Percentiles rank a stretch among this genome's conserved stretches.
These are phyloP conservation scores for Xenotilapia leptura DNA, from an alignment of 2,113 vertebrate genomes.

Conservation along the genomic window DNA sequence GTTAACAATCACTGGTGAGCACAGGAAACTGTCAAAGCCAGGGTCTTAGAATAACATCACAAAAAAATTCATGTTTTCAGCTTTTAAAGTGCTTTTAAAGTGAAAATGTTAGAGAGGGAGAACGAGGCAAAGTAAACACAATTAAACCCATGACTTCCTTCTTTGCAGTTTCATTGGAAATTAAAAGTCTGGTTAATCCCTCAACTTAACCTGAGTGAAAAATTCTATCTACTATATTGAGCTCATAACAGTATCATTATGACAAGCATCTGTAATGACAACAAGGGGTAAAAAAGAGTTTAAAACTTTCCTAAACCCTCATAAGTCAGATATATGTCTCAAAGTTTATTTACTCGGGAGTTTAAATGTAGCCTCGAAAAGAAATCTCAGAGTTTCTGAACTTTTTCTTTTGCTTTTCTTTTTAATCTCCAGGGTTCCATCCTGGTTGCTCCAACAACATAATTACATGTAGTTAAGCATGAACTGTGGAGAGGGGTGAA, in stretches of 20 bases:
- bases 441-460: conserved; percentile 69
- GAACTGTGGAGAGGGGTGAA: conserved; percentile 26
- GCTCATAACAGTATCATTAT: not conserved
- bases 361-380: conserved; percentile 22
- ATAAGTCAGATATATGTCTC: not conserved
- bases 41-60: conserved; percentile 49
- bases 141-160: conserved; percentile 52
- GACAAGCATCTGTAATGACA: not conserved
- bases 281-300: not conserved
- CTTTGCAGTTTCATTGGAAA: conserved; percentile 37
- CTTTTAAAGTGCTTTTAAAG: conserved; percentile 52
- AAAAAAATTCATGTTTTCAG: conserved; percentile 26
- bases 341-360: not conserved
- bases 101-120: conserved; percentile 20
- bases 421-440: conserved; percentile 43
- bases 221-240: not conserved
- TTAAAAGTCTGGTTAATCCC: not conserved
- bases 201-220: not conserved
- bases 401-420: conserved; percentile 17
- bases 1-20: conserved; percentile 49
- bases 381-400: not conserved
- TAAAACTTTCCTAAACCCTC: not conserved
- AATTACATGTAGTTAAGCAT: conserved; percentile 70
- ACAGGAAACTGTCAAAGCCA: conserved; percentile 41
- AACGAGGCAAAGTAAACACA: conserved; percentile 47